Evolutionary conservation across 1,140 invertebrate genomes (phyloP).

Genomic region (Hormaphis cornu): DNA sequence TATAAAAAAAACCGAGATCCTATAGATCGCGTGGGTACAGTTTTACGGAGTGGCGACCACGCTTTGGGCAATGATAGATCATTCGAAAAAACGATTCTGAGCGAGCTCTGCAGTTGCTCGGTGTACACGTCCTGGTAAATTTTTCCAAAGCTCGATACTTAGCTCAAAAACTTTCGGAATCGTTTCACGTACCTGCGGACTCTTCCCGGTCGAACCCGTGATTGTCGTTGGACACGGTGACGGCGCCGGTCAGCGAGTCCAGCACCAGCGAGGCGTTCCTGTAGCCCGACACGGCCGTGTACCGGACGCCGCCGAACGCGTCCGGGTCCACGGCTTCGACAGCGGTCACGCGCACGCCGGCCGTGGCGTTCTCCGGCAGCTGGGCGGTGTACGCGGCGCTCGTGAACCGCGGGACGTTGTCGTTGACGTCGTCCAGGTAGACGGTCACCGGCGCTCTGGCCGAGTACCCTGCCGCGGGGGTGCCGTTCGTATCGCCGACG

Average conservation of each 20-base stretch:
- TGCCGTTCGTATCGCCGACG: constrained; percentile 47
- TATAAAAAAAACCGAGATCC: no score
- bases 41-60: no score
- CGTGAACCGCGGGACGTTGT: constrained; percentile 75
- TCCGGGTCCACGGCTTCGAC: constrained; percentile 48
- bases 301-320: constrained; percentile 44
- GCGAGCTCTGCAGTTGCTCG: no score
- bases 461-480: constrained; percentile 39
- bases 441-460: constrained; percentile 64
- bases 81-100: no score
- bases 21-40: no score
- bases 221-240: constrained; percentile 64
- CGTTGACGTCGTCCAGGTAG: constrained; percentile 77
- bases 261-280: constrained; percentile 64
- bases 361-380: constrained; percentile 67
- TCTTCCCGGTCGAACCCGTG: constrained; percentile 74
- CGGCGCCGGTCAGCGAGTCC: constrained; percentile 65
- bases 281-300: constrained; percentile 62
- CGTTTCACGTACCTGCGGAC: constrained; percentile 45
- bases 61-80: no score
- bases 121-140: no score
- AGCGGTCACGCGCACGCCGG: constrained; percentile 61
- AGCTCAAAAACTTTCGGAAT: no score
- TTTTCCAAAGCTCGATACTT: no score
- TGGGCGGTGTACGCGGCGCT: constrained; percentile 60